Percentiles rank a stretch among this genome's conserved stretches.
phyloP scores from a whole-genome alignment of 2,888 invertebrate genomes.

The Ochropleura plecta region DNA sequence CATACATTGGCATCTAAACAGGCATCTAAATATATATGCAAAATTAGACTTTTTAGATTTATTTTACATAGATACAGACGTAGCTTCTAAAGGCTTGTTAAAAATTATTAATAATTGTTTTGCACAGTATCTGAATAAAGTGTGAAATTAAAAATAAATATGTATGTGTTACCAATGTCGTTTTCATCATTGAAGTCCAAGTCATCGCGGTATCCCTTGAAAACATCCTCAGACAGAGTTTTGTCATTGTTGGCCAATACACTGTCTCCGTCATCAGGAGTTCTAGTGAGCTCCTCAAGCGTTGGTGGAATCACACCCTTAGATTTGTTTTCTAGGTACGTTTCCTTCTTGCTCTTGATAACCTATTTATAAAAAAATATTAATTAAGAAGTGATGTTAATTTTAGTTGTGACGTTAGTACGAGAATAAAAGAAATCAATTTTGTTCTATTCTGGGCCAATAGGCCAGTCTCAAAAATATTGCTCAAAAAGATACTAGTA shows the following conservation, averaged over 20 bases:
- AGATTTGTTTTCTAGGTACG: slow-evolving; percentile 87
- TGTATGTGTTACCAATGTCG: slow-evolving; percentile 91
- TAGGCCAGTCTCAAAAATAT: neutral
- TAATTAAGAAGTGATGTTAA: neutral
- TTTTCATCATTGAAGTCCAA: slow-evolving; percentile 95
- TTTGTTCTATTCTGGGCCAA: neutral
- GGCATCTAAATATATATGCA: too few species aligned
- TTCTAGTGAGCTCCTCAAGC: slow-evolving; percentile 80
- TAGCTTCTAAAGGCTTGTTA: too few species aligned
- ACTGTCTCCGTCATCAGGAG: slow-evolving; percentile 77
- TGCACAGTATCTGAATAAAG: neutral
- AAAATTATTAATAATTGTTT: neutral
- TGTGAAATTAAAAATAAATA: neutral
- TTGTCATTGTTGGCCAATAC: slow-evolving; percentile 76
- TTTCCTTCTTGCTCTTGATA: slow-evolving; percentile 91
- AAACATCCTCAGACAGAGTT: slow-evolving; percentile 89
- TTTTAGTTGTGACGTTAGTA: neutral
- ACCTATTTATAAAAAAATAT: slow-evolving; percentile 78
- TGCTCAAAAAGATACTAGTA: neutral
- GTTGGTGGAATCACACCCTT: slow-evolving; percentile 85
- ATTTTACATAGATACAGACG: too few species aligned
- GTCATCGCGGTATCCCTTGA: slow-evolving; percentile 94
- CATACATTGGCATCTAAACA: too few species aligned
- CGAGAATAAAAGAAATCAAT: neutral
- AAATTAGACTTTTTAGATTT: too few species aligned